Evolutionary conservation across 2,113 vertebrate genomes (phyloP).

Genomic region (Lipophrys pholis): DNA sequence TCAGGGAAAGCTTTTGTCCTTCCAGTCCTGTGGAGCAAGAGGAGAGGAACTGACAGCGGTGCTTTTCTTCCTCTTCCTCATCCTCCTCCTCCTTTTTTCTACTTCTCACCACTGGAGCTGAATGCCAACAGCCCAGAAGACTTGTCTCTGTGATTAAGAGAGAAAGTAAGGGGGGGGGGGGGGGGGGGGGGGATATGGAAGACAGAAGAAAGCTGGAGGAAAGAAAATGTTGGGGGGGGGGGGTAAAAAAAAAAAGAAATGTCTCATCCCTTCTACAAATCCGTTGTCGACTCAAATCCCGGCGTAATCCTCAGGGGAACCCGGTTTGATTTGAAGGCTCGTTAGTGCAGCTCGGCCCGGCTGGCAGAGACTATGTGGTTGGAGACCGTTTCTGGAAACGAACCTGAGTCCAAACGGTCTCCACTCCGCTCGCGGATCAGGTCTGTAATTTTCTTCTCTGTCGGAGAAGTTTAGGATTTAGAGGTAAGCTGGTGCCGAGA

Average conservation of each 20-base stretch:
- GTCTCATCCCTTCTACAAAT: conserved; percentile 77
- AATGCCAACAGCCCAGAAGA: conserved; percentile 65
- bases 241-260: conserved; percentile 52
- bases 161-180: conserved; percentile 46
- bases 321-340: conserved; percentile 73
- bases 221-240: conserved; percentile 40
- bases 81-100: conserved; percentile 12
- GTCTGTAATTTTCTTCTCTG: conserved; percentile 46
- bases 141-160: conserved; percentile 67
- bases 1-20: conserved; percentile 70
- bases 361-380: conserved; percentile 49
- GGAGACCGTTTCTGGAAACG: conserved; percentile 56
- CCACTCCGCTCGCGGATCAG: conserved; percentile 21
- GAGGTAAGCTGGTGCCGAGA: conserved; percentile 30
- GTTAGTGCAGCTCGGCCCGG: conserved; percentile 61
- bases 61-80: conserved; percentile 43
- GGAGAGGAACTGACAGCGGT: conserved; percentile 62
- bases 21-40: conserved; percentile 56
- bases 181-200: conserved; percentile 45
- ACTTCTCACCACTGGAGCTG: conserved; percentile 51
- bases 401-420: conserved; percentile 53
- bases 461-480: conserved; percentile 48
- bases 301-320: conserved; percentile 76
- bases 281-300: conserved; percentile 79
- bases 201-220: conserved; percentile 58